Evolutionary conservation across 2,888 invertebrate species (phyloP).

Genomic region (Macrophya alboannulata): DNA sequence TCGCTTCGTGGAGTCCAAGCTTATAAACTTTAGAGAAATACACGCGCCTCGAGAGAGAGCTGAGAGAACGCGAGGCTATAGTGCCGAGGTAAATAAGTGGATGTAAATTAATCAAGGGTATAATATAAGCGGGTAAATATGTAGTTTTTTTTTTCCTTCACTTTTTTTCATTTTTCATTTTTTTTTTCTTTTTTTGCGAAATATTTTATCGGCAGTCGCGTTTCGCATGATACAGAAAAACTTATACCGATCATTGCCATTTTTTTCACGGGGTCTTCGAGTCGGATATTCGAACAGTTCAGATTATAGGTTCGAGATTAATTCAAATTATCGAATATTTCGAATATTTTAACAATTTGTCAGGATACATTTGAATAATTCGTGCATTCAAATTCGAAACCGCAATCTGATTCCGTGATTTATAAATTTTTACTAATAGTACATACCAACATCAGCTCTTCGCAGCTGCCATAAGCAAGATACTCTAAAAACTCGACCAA

Average conservation of each 20-base stretch:
- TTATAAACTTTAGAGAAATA: constrained; percentile 46
- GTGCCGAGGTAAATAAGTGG: background rate
- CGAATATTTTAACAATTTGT: too few relatives aligned
- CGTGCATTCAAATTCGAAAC: too few relatives aligned
- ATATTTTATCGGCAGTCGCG: background rate
- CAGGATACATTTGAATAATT: too few relatives aligned
- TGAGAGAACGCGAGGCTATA: background rate
- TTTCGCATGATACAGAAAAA: background rate
- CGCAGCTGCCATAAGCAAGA: too few relatives aligned
- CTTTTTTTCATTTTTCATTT: background rate
- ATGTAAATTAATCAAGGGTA: constrained; percentile 17
- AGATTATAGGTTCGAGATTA: too few relatives aligned
- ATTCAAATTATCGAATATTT: too few relatives aligned
- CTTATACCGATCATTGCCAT: background rate
- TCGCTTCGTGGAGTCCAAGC: constrained; percentile 29
- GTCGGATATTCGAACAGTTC: too few relatives aligned
- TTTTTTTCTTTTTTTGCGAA: background rate
- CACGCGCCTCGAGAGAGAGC: background rate
- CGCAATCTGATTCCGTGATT: too few relatives aligned
- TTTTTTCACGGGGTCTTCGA: too few relatives aligned
- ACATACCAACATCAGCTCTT: too few relatives aligned
- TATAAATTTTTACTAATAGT: too few relatives aligned
- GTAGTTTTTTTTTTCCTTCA: background rate
- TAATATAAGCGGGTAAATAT: background rate
- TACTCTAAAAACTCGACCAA: too few relatives aligned